A percentile compares a stretch with the other conserved stretches of the same genome.
These are phyloP conservation scores for Micromys minutus DNA, from an alignment of 2,113 vertebrate species.

Conservation along the genomic window DNA sequence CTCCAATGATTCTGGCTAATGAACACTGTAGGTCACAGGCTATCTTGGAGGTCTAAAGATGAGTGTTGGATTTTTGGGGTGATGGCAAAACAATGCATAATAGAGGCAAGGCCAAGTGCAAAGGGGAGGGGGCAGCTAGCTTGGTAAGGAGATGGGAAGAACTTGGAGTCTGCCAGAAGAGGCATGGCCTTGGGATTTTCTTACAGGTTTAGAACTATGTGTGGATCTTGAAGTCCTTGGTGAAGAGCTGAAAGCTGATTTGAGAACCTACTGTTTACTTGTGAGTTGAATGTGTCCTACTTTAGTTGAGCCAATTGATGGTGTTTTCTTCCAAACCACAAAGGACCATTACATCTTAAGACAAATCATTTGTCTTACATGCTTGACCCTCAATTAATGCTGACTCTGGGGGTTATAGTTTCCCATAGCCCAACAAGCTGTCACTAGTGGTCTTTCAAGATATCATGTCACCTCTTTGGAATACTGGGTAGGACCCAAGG, in stretches of 20 bases:
- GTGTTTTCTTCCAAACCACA: neutral
- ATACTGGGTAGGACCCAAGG: neutral
- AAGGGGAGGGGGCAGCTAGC: neutral
- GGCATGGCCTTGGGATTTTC: accelerated
- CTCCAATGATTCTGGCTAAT: neutral
- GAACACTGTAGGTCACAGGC: neutral
- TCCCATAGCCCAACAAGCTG: neutral
- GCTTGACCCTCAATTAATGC: accelerated
- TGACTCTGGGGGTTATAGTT: neutral
- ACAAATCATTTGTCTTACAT: neutral
- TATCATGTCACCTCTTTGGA: neutral
- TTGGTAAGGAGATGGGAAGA: neutral
- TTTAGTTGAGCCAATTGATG: neutral
- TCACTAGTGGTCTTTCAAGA: neutral
- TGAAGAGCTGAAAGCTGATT: neutral
- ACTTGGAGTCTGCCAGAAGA: too few species aligned
- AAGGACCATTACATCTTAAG: neutral
- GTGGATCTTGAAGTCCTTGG: neutral
- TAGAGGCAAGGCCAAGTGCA: neutral
- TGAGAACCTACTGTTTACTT: neutral
- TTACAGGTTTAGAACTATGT: accelerated
- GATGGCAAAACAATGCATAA: neutral
- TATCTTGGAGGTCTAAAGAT: neutral
- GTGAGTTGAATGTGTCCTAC: neutral
- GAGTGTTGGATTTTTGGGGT: neutral